Evolutionary conservation across 2,113 vertebrate genomes (phyloP), one percentile per base, ranked within the genome.

Genomic region (Cairina moschata): DNA sequence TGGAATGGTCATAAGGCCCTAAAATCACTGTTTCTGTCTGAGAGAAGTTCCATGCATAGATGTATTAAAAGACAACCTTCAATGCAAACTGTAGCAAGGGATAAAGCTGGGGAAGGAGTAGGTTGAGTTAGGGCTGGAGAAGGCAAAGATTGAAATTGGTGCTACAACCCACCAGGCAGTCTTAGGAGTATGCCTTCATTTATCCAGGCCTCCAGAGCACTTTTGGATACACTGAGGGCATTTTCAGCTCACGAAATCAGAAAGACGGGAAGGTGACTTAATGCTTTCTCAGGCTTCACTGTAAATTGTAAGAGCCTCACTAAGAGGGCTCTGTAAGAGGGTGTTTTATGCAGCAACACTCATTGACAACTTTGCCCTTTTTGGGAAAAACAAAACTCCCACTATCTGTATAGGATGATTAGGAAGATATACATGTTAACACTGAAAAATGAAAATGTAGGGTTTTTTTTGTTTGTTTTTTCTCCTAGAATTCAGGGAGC

Each of bases 331-430:
- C 38, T 40, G 38, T 40, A 40, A 40, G 38, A 40, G 62, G 36
- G 62, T 65, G 26, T 11, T 56, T 26, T 42, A 16, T 65, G 13
- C 38, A 71, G 38, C 52, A 90, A 40, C 8, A 71, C 74, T 71
- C 40, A 72, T 28, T 84, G 76, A 94, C 56, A 93, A 86, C 32
- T 54, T 44, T 62, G 80, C 38, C 69, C 40, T 44, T 58, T 88
- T 50, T 6, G 25, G 40, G 69, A 29, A 50, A 86, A 95, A 94
- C 36, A 54, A 94, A 91, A 92, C 58, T 94, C 77, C 83, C 36
- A 86, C 80, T 54, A 29, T 26, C 56, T 42, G 56, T 84, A 93
- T 86, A 77, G 68, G 44, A 79, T 79, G 65, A 81, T 83, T 63
- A 86, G 69, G 72, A 88, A 93, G 66, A 86, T 73, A n/a, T 76